A percentile compares a stretch with the other conserved stretches of the same genome.
Evolutionary conservation across 2,797 vertebrate species (phyloP).

Genomic region (Sciurus carolinensis): DNA sequence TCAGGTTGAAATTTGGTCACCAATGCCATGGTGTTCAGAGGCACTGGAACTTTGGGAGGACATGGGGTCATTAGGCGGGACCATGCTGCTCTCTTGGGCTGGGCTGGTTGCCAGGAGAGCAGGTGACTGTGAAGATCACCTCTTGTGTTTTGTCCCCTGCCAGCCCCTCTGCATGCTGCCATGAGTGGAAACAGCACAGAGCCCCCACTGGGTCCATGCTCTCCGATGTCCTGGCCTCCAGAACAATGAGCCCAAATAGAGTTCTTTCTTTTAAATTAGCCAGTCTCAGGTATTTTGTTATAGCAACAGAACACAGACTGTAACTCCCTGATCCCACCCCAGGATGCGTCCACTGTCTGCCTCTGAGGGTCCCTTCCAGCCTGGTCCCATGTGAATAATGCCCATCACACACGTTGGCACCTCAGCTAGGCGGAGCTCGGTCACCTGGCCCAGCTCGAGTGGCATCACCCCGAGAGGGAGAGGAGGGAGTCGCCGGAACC

Average conservation of each 20-base stretch:
- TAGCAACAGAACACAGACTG: not conserved
- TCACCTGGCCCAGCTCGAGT: fast-evolving
- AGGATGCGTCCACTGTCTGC: fast-evolving
- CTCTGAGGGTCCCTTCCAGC: fast-evolving
- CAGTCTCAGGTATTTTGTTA: not conserved
- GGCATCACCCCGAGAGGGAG: not conserved
- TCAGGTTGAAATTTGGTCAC: not conserved
- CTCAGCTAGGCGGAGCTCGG: fast-evolving
- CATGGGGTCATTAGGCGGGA: no score
- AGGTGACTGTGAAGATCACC: fast-evolving
- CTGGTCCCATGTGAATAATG: fast-evolving
- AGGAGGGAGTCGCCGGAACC: no score
- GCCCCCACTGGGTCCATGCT: no score
- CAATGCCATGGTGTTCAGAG: not conserved
- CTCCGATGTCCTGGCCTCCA: not conserved
- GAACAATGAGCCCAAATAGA: not conserved
- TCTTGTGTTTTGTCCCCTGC: not conserved
- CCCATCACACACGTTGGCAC: not conserved
- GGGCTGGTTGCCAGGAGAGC: no score
- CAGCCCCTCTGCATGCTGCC: not conserved
- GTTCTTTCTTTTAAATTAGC: not conserved
- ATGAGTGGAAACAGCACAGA: not conserved
- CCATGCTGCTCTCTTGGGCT: not conserved
- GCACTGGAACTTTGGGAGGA: not conserved
- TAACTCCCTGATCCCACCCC: no score